Conservation (phyloP, 2,888 invertebrate species). For the Tachina lurida region DNA sequence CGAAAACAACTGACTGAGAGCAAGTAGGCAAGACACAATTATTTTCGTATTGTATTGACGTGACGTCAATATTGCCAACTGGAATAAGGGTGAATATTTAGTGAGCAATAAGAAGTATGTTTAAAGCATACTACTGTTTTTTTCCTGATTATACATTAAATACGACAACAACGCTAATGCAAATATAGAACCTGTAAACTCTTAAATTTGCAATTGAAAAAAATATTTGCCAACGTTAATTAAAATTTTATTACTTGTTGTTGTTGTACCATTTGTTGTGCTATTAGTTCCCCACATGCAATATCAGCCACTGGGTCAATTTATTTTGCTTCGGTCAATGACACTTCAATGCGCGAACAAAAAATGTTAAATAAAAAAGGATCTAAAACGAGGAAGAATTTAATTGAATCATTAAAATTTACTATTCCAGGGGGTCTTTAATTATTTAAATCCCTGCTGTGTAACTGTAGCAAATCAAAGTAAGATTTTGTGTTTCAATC, state of each 20-base stretch:
- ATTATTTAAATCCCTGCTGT: conserved; percentile 61
- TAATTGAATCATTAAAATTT: conserved; percentile 58
- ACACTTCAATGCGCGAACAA: conserved; percentile 25
- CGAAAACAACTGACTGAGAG: no score
- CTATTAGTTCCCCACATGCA: conserved; percentile 10
- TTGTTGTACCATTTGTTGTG: not conserved
- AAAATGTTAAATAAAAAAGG: conserved; percentile 24
- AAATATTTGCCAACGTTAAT: not conserved
- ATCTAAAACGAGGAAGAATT: conserved; percentile 8
- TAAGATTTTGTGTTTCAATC: conserved; percentile 19
- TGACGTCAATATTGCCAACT: no score
- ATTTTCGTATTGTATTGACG: no score
- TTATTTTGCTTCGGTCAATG: conserved; percentile 49
- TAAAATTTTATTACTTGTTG: not conserved
- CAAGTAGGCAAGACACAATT: no score
- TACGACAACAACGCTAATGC: no score
- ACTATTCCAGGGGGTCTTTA: conserved; percentile 38
- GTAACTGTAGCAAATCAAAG: conserved; percentile 54
- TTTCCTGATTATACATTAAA: no score
- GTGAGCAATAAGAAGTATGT: no score
- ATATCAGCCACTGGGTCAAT: conserved; percentile 67
- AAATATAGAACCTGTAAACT: no score
- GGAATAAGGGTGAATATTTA: no score
- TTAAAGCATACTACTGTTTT: no score
- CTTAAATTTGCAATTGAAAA: not conserved